phyloP scores from a whole-genome alignment of 92 coral and sea anemone genomes.

The Pocillopora grandis region DNA sequence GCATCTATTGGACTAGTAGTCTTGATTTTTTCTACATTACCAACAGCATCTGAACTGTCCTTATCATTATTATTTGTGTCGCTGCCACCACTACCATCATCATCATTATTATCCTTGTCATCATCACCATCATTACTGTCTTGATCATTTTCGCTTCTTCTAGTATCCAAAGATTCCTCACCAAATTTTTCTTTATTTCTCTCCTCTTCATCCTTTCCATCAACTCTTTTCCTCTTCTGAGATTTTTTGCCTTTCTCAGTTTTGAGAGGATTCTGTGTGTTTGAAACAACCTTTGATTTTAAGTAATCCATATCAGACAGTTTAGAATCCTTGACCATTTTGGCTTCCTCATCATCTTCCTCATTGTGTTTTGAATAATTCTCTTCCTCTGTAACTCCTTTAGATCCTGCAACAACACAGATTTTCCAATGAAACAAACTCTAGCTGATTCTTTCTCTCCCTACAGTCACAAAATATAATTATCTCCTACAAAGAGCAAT shows the following conservation, averaged over 20 bases:
- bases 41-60: not conserved
- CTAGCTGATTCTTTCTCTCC: too few relatives aligned
- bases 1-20: slow-evolving; percentile 13
- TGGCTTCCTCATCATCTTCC: slow-evolving; percentile 29
- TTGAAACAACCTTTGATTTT: slow-evolving; percentile 65
- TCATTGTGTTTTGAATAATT: not conserved
- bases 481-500: too few relatives aligned
- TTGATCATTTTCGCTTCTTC: not conserved
- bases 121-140: not conserved
- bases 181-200: not conserved
- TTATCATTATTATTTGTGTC: slow-evolving; percentile 1
- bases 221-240: not conserved
- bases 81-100: not conserved
- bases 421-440: not conserved
- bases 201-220: slow-evolving; percentile 22
- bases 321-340: slow-evolving; percentile 35
- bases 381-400: not conserved
- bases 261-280: slow-evolving; percentile 9
- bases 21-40: slow-evolving; percentile 12
- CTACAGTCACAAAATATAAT: too few relatives aligned
- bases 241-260: slow-evolving; percentile 8
- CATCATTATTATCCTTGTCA: not conserved
- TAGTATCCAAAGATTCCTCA: not conserved
- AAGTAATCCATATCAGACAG: slow-evolving; percentile 96
- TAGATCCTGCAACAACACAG: slow-evolving; percentile 8